Percentiles rank a stretch among this genome's conserved stretches.
Conservation (phyloP, 2,113 vertebrate species). For the Ginglymostoma cirratum region DNA sequence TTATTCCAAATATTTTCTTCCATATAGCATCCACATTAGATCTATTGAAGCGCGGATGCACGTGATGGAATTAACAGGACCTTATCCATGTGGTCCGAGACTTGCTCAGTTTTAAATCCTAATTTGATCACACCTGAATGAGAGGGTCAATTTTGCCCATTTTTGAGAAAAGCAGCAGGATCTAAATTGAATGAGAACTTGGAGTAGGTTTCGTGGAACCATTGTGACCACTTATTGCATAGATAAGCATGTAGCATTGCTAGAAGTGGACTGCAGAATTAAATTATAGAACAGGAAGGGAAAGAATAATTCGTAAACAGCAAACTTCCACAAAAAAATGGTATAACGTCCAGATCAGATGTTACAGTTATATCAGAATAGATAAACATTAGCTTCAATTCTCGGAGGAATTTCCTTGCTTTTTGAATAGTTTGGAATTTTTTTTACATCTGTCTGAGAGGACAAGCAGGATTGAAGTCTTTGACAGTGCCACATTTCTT, state of each 20-base stretch:
- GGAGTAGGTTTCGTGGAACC: neutral
- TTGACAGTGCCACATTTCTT: neutral
- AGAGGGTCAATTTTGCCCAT: neutral
- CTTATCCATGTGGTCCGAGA: neutral
- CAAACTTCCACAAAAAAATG: neutral
- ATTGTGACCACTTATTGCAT: neutral
- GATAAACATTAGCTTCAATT: neutral
- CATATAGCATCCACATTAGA: neutral
- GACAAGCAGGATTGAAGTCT: neutral
- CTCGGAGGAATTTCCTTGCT: neutral
- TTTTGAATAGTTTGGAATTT: neutral
- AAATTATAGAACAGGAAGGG: neutral
- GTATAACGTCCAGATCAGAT: neutral
- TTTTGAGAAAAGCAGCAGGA: neutral
- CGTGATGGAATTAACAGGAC: neutral
- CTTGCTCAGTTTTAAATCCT: neutral
- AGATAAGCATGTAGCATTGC: neutral
- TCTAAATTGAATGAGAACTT: neutral
- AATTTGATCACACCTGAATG: neutral
- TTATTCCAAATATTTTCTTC: neutral
- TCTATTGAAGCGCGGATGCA: neutral
- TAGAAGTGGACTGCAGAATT: neutral
- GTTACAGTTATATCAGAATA: neutral
- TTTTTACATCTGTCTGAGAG: neutral
- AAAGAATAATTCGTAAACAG: neutral